Base-by-base conservation (phyloP, 2,888 invertebrate genomes). In the Lithosia quadra region DNA sequence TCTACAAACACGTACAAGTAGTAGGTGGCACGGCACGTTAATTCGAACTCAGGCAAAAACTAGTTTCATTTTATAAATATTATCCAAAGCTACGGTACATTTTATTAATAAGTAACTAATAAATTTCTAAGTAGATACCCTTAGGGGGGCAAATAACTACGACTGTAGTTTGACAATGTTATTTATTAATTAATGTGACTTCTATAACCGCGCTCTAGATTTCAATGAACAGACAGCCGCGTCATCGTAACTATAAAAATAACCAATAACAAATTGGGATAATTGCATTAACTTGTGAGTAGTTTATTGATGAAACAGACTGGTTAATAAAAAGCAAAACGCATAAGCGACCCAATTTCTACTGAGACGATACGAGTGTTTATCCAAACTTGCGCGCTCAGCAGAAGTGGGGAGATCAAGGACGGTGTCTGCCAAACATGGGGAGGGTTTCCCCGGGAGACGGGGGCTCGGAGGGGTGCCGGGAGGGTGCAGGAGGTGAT, bases 341-440 rank as follows among this genome's bases (percentile, higher is more conserved):
- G 90, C 90, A 90, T 91, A 90, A 87, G 83, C 93, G 95, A 94
- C 95, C 94, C 87, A 94, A 95, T 95, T 95, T 89, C 86, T 76
- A 88, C 82, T 86, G 89, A 91, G 91, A 93, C 91, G 89, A 89
- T 86, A 89, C 87, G 87, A 89, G 88, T 95, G 94, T 95, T 94
- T 95, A 94, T 93, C 90, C 89, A 87, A 94, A 94, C 83, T 93
- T 93, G 90, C 83, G 88, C 88, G 89, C 90, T 91, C 90, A 89
- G 90, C 88, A 89, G 85, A 86, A 88, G 88, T 88, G 86, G 92
- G 92, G 90, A 91, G 91, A 94, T 95, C 95, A 95, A 95, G 95
- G 95, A 92, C 95, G 94, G 91, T 86, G 95, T 95, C 95, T 95
- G 94, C 93, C 92, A 93, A 94, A 93, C 93, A 93, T 88, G 91